Conservation (phyloP, 2,113 vertebrate species). For the Eudyptes chrysolophus region DNA sequence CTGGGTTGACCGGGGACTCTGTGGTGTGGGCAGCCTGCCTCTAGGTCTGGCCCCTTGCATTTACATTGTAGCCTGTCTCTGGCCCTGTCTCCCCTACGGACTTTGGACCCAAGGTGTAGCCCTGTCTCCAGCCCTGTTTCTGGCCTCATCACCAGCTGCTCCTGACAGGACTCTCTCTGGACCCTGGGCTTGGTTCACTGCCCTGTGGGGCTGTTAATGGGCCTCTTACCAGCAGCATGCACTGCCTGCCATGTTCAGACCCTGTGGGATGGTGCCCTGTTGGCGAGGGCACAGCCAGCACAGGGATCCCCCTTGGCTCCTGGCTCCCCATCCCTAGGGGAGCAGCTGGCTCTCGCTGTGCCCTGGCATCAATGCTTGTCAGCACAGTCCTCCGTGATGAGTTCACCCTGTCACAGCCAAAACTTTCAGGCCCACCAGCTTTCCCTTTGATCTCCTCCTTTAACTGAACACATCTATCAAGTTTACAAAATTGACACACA, state of each 20-base stretch:
- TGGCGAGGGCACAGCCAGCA: fast-evolving
- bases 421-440: background rate
- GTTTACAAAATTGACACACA: background rate
- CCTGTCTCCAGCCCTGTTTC: background rate
- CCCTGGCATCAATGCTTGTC: fast-evolving
- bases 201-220: fast-evolving
- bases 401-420: background rate
- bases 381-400: background rate
- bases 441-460: conserved; percentile 19
- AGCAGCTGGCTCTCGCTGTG: background rate
- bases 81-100: background rate
- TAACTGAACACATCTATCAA: background rate
- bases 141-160: fast-evolving
- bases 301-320: fast-evolving
- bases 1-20: fast-evolving
- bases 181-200: background rate
- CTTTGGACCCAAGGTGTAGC: background rate
- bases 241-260: background rate
- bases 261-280: background rate
- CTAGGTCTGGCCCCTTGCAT: background rate
- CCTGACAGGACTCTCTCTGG: background rate
- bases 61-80: background rate
- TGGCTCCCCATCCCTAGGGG: background rate
- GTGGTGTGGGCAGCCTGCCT: background rate
- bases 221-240: background rate